Percentiles rank a stretch among this genome's conserved stretches.
phyloP scores from a whole-genome alignment of 2,888 invertebrate genomes.

The Chymomyza procnemis region DNA sequence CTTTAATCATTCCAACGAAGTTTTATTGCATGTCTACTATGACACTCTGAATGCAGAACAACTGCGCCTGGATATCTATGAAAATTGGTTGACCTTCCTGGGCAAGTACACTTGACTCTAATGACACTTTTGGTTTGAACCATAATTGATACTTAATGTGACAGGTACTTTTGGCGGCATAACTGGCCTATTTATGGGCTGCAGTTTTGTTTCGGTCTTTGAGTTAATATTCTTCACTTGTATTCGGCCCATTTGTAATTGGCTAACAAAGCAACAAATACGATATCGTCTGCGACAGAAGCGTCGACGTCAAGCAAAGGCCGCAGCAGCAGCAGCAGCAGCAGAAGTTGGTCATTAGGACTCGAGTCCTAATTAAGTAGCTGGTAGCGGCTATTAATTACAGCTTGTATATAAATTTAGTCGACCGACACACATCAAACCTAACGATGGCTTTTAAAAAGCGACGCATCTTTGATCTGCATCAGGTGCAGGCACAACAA shows the following conservation, averaged over 20 bases:
- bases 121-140: background rate
- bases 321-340: conserved; percentile 10
- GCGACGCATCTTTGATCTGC: conserved; percentile 60
- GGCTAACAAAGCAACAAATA: conserved; percentile 64
- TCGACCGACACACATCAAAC: background rate
- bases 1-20: conserved; percentile 78
- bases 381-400: background rate
- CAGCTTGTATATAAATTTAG: background rate
- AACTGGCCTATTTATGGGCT: conserved; percentile 84
- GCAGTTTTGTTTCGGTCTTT: conserved; percentile 84
- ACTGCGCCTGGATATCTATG: conserved; percentile 82
- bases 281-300: conserved; percentile 50
- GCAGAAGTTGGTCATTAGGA: conserved; percentile 40
- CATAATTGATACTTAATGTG: conserved; percentile 1
- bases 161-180: conserved; percentile 85
- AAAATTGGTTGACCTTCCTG: conserved; percentile 84
- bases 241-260: conserved; percentile 71
- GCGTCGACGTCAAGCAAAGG: conserved; percentile 31
- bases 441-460: conserved; percentile 54
- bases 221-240: conserved; percentile 80
- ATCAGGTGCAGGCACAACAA: conserved; percentile 46
- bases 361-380: background rate
- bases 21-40: conserved; percentile 83
- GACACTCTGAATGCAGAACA: conserved; percentile 83
- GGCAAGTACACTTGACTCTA: conserved; percentile 77